Conservation (phyloP, 1,140 invertebrate species). For the Orchesella cincta region DNA sequence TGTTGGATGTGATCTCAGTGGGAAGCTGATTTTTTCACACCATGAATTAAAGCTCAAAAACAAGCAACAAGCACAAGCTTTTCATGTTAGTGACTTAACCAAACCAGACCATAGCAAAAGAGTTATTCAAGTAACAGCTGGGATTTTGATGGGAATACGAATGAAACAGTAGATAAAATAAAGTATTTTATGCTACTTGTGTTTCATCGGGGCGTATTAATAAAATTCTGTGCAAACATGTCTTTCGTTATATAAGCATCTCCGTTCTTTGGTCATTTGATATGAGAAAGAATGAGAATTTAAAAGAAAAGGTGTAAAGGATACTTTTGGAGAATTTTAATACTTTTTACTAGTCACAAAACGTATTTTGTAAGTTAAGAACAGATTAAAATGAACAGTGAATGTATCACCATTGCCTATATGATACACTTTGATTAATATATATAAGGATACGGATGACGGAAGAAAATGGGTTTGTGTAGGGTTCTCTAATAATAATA, state of each 20-base stretch:
- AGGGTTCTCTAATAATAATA: no score
- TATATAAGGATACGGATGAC: no score
- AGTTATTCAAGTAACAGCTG: conserved; percentile 9
- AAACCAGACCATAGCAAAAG: neutral
- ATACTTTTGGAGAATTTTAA: conserved; percentile 16
- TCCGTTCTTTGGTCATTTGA: neutral
- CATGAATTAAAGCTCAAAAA: conserved; percentile 39
- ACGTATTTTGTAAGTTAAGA: no score
- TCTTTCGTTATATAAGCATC: neutral
- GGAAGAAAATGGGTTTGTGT: neutral
- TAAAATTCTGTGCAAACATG: neutral
- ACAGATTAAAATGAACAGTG: no score
- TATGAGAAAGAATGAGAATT: neutral
- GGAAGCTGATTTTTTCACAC: conserved; percentile 51
- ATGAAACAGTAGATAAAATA: neutral
- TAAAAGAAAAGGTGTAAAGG: conserved; percentile 1
- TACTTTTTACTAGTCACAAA: conserved; percentile 1
- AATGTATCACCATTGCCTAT: no score
- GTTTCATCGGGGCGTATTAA: conserved; percentile 8
- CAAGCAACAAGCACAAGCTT: neutral
- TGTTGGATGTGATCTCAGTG: conserved; percentile 48
- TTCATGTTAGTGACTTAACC: neutral
- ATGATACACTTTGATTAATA: no score
- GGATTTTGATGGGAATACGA: neutral
- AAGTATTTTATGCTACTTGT: neutral